Percentiles rank a stretch among this genome's conserved stretches.
These are phyloP conservation scores for Zeuzera pyrina DNA, from an alignment of 2,888 invertebrate genomes.

Conservation along the genomic window DNA sequence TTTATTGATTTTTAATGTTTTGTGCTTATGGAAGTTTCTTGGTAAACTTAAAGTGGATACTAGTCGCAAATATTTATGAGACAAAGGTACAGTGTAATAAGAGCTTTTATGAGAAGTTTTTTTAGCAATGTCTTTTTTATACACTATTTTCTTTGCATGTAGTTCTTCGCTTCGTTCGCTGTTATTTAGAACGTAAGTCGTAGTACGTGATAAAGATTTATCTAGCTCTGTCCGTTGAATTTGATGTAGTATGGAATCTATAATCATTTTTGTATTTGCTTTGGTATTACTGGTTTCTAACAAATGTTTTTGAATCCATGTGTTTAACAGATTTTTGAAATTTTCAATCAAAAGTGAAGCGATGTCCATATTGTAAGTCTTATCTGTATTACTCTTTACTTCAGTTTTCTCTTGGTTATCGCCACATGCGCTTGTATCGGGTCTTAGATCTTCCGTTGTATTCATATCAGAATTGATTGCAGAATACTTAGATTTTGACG, in stretches of 20 bases:
- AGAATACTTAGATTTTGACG: constrained; percentile 32
- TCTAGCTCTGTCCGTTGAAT: constrained; percentile 17
- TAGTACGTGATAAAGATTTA: constrained; percentile 22
- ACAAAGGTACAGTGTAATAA: constrained; percentile 29
- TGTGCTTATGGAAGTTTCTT: constrained; percentile 26
- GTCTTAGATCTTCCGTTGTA: constrained; percentile 27
- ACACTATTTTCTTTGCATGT: constrained; percentile 21
- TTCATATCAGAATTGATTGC: constrained; percentile 26
- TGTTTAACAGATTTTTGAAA: constrained; percentile 35
- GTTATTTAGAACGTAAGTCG: constrained; percentile 36
- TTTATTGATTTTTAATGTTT: constrained; percentile 10
- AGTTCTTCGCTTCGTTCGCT: constrained; percentile 23
- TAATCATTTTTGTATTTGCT: constrained; percentile 33
- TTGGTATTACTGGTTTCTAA: constrained; percentile 31
- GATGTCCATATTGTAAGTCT: constrained; percentile 26
- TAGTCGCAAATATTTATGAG: constrained; percentile 30
- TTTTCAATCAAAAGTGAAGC: constrained; percentile 41
- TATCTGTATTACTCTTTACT: constrained; percentile 10
- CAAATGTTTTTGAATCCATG: constrained; percentile 41
- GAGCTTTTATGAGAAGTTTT: constrained; percentile 18
- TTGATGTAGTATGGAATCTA: constrained; percentile 37
- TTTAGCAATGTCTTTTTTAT: background rate
- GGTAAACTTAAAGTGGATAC: constrained; percentile 56
- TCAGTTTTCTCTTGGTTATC: constrained; percentile 26
- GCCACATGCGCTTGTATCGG: constrained; percentile 35